Conservation (phyloP, 2,888 invertebrate species). For the Drosophila vallismaia region DNA sequence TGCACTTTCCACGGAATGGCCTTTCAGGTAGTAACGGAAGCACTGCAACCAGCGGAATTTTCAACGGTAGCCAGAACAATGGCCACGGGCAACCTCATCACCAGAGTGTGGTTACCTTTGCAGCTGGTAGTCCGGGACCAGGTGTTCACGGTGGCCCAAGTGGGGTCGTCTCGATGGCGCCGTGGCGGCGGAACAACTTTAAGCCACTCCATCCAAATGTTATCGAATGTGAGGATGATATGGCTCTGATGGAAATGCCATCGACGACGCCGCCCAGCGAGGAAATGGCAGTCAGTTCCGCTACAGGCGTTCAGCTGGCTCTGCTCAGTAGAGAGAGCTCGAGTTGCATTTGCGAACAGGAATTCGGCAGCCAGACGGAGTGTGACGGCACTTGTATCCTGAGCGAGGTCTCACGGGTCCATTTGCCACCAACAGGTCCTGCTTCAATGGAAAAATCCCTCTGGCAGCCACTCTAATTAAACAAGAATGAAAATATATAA, state of each 20-base stretch:
- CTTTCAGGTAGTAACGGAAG: constrained; percentile 10
- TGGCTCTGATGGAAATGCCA: constrained; percentile 62
- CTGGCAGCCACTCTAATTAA: constrained; percentile 62
- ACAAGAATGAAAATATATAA: not conserved
- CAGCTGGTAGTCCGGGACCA: constrained; percentile 20
- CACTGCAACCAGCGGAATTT: constrained; percentile 29
- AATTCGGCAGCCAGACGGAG: constrained; percentile 74
- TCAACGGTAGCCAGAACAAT: constrained; percentile 51
- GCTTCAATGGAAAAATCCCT: constrained; percentile 39
- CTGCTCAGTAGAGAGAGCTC: constrained; percentile 59
- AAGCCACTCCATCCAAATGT: constrained; percentile 80
- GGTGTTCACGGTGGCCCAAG: constrained; percentile 5
- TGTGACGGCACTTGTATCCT: constrained; percentile 80
- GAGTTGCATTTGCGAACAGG: constrained; percentile 77
- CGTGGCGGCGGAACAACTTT: constrained; percentile 80
- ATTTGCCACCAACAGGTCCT: constrained; percentile 36
- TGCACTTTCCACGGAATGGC: constrained; percentile 35
- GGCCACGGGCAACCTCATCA: constrained; percentile 39
- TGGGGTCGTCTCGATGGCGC: constrained; percentile 43
- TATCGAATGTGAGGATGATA: constrained; percentile 76
- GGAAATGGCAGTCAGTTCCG: constrained; percentile 39
- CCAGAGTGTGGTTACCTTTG: constrained; percentile 68
- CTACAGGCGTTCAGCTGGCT: constrained; percentile 45
- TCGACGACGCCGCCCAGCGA: constrained; percentile 65
- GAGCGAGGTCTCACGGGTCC: constrained; percentile 77